phyloP scores from a whole-genome alignment of 2,113 vertebrate species.

The Hucho hucho region DNA sequence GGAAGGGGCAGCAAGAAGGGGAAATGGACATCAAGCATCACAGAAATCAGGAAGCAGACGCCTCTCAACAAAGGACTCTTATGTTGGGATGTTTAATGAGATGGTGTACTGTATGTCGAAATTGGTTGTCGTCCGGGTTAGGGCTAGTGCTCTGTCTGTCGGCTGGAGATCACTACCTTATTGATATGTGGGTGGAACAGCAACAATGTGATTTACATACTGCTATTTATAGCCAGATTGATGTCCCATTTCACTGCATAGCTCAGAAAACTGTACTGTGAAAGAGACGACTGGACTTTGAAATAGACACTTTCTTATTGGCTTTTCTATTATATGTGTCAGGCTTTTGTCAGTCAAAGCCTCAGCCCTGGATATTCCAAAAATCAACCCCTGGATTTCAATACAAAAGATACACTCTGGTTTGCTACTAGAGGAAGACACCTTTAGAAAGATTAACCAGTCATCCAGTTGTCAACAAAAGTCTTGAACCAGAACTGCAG shows the following conservation, averaged over 20 bases:
- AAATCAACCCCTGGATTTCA: background rate
- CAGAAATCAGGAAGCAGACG: background rate
- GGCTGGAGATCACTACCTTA: background rate
- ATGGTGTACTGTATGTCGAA: background rate
- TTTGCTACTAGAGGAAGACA: conserved; percentile 1
- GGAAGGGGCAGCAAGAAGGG: background rate
- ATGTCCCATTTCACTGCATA: too few species aligned
- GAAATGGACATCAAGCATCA: background rate
- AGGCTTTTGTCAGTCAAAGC: background rate
- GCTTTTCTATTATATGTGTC: background rate
- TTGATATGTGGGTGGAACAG: background rate
- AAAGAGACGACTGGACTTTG: background rate
- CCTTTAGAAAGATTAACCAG: background rate
- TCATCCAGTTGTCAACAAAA: background rate
- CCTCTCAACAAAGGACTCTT: background rate
- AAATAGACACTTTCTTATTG: too few species aligned
- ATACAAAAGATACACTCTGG: background rate
- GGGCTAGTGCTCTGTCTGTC: background rate
- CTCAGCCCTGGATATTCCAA: background rate
- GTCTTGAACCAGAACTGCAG: background rate
- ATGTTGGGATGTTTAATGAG: background rate
- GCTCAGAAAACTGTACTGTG: too few species aligned
- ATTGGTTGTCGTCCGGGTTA: background rate
- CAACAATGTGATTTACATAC: background rate
- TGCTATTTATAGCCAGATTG: background rate